Evolutionary conservation across 1,140 invertebrate species (phyloP).

Genomic region (Drosophila leontia): DNA sequence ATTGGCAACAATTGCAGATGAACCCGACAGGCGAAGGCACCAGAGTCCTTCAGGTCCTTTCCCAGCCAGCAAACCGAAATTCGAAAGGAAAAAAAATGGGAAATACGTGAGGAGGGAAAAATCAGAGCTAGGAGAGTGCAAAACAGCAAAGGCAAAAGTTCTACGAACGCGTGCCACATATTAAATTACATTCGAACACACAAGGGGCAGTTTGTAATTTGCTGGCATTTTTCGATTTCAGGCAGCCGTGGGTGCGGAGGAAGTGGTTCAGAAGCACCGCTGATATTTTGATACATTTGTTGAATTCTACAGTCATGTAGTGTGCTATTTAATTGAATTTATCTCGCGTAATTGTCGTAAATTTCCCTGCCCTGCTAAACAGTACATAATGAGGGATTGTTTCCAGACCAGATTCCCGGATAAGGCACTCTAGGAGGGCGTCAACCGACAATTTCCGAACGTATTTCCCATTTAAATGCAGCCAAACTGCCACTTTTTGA

Average conservation of each 20-base stretch:
- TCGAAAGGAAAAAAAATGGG: slow-evolving; percentile 16
- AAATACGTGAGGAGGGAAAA: slow-evolving; percentile 18
- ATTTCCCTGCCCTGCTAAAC: slow-evolving; percentile 51
- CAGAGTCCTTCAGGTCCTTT: slow-evolving; percentile 57
- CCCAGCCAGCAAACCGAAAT: slow-evolving; percentile 41
- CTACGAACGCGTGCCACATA: slow-evolving; percentile 77
- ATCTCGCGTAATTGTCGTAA: slow-evolving; percentile 59
- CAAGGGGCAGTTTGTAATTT: slow-evolving; percentile 75
- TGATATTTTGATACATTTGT: slow-evolving; percentile 78
- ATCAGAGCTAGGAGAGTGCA: slow-evolving; percentile 12
- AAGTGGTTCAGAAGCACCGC: slow-evolving; percentile 20
- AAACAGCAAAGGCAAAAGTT: slow-evolving; percentile 53
- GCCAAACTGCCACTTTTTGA: slow-evolving; percentile 8
- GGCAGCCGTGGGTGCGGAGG: slow-evolving; percentile 20
- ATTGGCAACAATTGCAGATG: slow-evolving; percentile 76
- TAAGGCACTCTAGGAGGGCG: slow-evolving; percentile 26
- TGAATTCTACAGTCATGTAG: slow-evolving; percentile 39
- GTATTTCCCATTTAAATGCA: slow-evolving; percentile 46
- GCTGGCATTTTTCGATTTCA: slow-evolving; percentile 76
- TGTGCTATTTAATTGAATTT: slow-evolving; percentile 75
- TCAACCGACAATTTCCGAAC: slow-evolving; percentile 30
- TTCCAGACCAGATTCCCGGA: slow-evolving; percentile 8
- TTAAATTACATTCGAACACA: slow-evolving; percentile 82
- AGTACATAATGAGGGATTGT: slow-evolving; percentile 19
- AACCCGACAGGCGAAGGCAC: slow-evolving; percentile 40